phyloP scores from a whole-genome alignment of 1,140 invertebrate genomes.

The Telenomus remus region DNA sequence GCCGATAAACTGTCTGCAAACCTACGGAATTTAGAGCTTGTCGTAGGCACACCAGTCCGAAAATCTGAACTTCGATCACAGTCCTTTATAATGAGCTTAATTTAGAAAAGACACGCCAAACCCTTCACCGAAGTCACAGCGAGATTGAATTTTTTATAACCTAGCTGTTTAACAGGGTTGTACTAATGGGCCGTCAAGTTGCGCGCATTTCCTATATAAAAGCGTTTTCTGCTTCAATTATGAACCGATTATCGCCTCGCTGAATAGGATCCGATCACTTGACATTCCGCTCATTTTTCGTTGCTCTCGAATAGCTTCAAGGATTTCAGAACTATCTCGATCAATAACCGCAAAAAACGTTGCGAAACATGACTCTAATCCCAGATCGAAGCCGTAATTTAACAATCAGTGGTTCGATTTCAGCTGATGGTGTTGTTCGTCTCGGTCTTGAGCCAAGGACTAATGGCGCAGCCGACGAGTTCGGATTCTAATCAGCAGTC shows the following conservation, averaged over 20 bases:
- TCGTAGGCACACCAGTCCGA: too few species aligned
- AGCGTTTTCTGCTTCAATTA: slow-evolving; percentile 15
- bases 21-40: too few species aligned
- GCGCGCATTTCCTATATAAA: slow-evolving; percentile 17
- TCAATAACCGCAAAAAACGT: background rate
- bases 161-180: slow-evolving; percentile 5
- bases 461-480: slow-evolving; percentile 25
- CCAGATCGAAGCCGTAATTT: background rate
- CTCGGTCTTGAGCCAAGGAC: slow-evolving; percentile 27
- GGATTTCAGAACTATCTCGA: background rate
- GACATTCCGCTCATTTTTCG: background rate
- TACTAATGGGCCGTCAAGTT: slow-evolving; percentile 33
- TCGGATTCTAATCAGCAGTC: slow-evolving; percentile 43
- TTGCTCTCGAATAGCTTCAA: background rate
- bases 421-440: slow-evolving; percentile 39
- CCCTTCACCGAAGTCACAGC: slow-evolving; percentile 14
- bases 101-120: slow-evolving; percentile 32
- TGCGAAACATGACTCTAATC: slow-evolving; percentile 1
- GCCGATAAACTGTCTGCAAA: too few species aligned
- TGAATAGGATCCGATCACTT: slow-evolving; percentile 6
- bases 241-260: slow-evolving; percentile 12
- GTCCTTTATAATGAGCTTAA: slow-evolving; percentile 36
- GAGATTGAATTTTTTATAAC: slow-evolving; percentile 32
- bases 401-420: slow-evolving; percentile 40
- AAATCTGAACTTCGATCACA: too few species aligned